Conservation (phyloP, 1,140 invertebrate species). For the Calephelis virginiensis region DNA sequence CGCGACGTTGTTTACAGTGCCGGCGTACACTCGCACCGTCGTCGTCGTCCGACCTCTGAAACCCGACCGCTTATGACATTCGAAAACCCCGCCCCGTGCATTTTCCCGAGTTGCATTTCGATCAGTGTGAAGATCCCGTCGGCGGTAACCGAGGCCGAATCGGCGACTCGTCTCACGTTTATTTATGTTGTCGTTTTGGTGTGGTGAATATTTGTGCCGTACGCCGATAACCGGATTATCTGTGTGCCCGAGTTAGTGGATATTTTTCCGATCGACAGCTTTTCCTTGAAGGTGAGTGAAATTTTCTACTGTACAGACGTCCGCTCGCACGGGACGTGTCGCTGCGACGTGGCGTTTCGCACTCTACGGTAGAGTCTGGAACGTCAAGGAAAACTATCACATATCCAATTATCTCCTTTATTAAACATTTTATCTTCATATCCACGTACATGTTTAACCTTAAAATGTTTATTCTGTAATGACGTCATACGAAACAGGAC, state of each 20-base stretch:
- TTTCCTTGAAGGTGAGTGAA: slow-evolving; percentile 67
- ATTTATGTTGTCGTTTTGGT: slow-evolving; percentile 77
- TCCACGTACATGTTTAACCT: slow-evolving; percentile 19
- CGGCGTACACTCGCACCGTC: slow-evolving; percentile 41
- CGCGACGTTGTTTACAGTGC: slow-evolving; percentile 50
- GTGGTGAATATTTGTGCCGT: slow-evolving; percentile 76
- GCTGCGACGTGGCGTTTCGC: slow-evolving; percentile 65
- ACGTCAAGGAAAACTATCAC: slow-evolving; percentile 33
- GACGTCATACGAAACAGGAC: slow-evolving; percentile 44
- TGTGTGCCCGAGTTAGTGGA: slow-evolving; percentile 70
- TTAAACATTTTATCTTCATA: slow-evolving; percentile 2
- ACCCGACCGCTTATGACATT: slow-evolving; percentile 70
- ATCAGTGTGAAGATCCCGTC: slow-evolving; percentile 60
- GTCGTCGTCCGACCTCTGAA: slow-evolving; percentile 68
- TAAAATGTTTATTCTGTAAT: slow-evolving; percentile 25
- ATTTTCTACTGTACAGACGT: slow-evolving; percentile 50
- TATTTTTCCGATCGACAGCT: slow-evolving; percentile 64
- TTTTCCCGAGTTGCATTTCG: slow-evolving; percentile 66
- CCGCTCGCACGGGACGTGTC: slow-evolving; percentile 38
- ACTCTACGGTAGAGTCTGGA: slow-evolving; percentile 45
- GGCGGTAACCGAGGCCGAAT: slow-evolving; percentile 38
- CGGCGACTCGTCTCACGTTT: slow-evolving; percentile 61
- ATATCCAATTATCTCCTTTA: slow-evolving; percentile 1
- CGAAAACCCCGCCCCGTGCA: slow-evolving; percentile 74
- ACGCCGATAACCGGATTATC: slow-evolving; percentile 75